Evolutionary conservation across 2,888 invertebrate genomes (phyloP), one percentile per base, ranked within the genome.

Genomic region (Cephus nigrinus): DNA sequence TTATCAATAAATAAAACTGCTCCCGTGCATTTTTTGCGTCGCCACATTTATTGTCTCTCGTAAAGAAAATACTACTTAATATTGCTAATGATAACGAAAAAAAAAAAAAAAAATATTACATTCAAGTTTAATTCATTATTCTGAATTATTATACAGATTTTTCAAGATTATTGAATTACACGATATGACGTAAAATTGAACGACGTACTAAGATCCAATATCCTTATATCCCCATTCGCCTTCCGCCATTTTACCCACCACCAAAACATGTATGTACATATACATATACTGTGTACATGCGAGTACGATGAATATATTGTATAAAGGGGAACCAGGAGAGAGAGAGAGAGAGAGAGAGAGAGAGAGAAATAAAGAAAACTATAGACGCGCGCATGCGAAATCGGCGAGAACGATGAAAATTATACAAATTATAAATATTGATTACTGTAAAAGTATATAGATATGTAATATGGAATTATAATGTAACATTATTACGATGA

Each of bases 1-100:
- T 77, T 76, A 80, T 73, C 82, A 80, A 80, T 75, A 80, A 79
- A 80, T 82, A 79, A 79, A 80, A 78, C 79, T 80, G 81, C 80
- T 82, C 82, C 80, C 79, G 78, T 80, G 80, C 78, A 82, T 82
- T 78, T 80, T 77, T 82, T 80, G 80, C 82, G 82, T 78, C 78
- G 79, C 79, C 75, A 75, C 74, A 75, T 78, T 78, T 75, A 78
- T 78, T 75, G 75, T 78, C 78, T 78, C 78, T 75, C 75, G 30
- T 71, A 69, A 69, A 69, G 69, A 32, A 69, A 30, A 31, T 31
- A 69, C n/a, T 36, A 36, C 36, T 36, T 36, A 36, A 36, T 36
- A 36, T 12, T 36, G 36, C 36, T 36, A 36, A 36, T 36, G 12
- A 36, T 36, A 36, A 36, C 36, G 36, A 36, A 36, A 69, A 69